Evolutionary conservation across 2,888 invertebrate species (phyloP), one percentile per base, ranked within the genome.

Genomic region (Drosophila prolongata): DNA sequence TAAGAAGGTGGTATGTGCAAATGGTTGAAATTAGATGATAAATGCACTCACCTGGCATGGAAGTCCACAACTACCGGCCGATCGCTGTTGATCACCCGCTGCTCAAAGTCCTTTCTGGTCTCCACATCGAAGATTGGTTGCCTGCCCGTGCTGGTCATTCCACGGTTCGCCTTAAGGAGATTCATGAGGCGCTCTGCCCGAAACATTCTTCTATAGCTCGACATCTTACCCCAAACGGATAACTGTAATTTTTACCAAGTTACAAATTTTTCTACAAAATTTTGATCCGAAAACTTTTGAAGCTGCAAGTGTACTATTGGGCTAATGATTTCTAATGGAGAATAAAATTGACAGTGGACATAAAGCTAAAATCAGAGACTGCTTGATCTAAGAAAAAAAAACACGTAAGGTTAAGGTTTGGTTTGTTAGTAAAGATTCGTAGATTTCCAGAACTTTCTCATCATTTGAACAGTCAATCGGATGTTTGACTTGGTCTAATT

Each of bases 41-140:
- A 0, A 2, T 19, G 11, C 13, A 11, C 96, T 94, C 94, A 98
- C 98, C 96, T 96, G 46, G 99, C 98, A 92, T 97, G 97, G 92
- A 99, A 99, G 91, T 99, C 98, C 0, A 99, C 96, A 75, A 99
- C 95, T 0, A 98, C 97, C 4, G 98, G 97, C 54, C 95, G 95
- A 89, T 96, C 95, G 81, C 96, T 97, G 66, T 97, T 95, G 76
- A 97, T 95, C 1, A 99, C 98, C 92, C 96, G 95, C 76, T 95
- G 95, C 89, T 96, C 94, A 91, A 98, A 99, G 91, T 99, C 98
- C 76, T 96, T 95, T 64, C 94, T 94, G 92, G 97, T 97, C 92
- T 98, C 98, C 58, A 99, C 95, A 93, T 97, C 97, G 79, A 98
- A 97, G 57, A 94, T 94, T 65, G 94, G 93, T 0, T 24, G 30